Evolutionary conservation across 2,888 invertebrate species (phyloP), one percentile per base, ranked within the genome.

Genomic region (Hyles lineata): DNA sequence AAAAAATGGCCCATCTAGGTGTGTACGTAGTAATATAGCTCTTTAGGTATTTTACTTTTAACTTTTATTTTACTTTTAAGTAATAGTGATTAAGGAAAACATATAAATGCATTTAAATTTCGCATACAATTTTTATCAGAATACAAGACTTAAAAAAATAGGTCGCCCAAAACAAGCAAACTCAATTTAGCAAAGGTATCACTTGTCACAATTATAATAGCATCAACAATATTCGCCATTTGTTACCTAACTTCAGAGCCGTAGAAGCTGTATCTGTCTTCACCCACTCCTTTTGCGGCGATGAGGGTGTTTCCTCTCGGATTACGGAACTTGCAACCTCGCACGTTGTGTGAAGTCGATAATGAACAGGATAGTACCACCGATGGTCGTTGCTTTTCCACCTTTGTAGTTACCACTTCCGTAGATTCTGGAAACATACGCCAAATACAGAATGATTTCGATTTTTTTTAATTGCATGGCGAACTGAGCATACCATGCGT

Each of bases 251-350:
- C 76, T 25, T 79, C 76, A 17, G 71, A 69, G 8, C 87, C 87
- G 19, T 87, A 81, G 82, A 83, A 87, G 70, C 76, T 78, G 78
- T 88, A 92, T 11, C 89, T 84, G 61, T 84, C 87, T 73, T 92
- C 86, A 0, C 89, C 87, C 5, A 92, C 86, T 0, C 90, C 92
- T 7, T 83, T 83, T 11, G 80, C 79, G 0, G 90, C 90, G 19
- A 93, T 76, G 6, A 93, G 80, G 8, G 90, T 78, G 1, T 78
- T 80, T 3, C 90, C 90, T 0, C 76, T 74, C 0, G 93, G 90
- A 52, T 88, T 83, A 0, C 90, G 85, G 87, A 93, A 94, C 79
- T 89, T 87, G 83, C 94, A 94, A 3, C 86, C 79, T 1, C 76
- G 78, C 1, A 92, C 75, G 1, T 79, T 72, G 5, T 85, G 75